Conservation (phyloP, 2,113 vertebrate species). For the Regulus satrapa region DNA sequence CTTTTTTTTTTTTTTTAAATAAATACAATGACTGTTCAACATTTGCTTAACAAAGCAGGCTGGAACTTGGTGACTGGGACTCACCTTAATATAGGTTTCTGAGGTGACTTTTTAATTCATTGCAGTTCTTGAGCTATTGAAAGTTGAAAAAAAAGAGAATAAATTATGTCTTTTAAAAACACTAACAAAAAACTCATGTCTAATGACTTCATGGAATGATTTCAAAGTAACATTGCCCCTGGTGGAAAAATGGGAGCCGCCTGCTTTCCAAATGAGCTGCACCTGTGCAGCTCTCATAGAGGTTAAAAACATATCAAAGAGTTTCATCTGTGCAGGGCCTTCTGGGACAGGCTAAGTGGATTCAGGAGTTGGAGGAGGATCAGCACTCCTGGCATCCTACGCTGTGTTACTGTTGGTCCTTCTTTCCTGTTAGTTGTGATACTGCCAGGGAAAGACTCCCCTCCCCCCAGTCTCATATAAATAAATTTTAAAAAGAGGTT, state of each 20-base stretch:
- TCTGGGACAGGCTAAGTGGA: neutral
- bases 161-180: constrained; percentile 31
- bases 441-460: neutral
- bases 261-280: constrained; percentile 44
- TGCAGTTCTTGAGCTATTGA: constrained; percentile 7
- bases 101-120: constrained; percentile 31
- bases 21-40: neutral
- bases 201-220: constrained; percentile 45
- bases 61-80: neutral
- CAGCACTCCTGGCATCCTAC: neutral
- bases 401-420: neutral
- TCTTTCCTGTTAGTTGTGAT: constrained; percentile 12
- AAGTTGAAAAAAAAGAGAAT: neutral
- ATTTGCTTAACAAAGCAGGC: constrained; percentile 21
- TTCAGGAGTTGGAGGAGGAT: constrained; percentile 27
- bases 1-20: neutral
- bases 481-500: neutral
- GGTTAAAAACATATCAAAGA: constrained; percentile 34
- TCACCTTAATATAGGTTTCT: constrained; percentile 14
- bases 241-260: constrained; percentile 24
- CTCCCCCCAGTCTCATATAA: neutral
- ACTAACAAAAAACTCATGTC: constrained; percentile 23
- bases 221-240: constrained; percentile 44
- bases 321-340: neutral
- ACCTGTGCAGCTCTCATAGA: constrained; percentile 10